Evolutionary conservation across 2,888 invertebrate species (phyloP).

Genomic region (Agrilus mali): DNA sequence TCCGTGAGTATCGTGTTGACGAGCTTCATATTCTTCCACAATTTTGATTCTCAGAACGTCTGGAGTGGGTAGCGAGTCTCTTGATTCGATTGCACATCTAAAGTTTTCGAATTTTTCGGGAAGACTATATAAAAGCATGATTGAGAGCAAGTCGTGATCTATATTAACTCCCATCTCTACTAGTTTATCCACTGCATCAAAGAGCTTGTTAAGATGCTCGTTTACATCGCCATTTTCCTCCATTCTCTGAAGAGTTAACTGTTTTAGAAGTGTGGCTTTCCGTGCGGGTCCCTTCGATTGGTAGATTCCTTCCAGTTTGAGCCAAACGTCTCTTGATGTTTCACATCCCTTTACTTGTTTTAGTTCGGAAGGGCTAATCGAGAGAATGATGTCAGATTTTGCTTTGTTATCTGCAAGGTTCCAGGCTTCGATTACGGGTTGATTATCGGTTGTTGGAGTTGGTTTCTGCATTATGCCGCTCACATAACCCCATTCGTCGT

Average conservation of each 20-base stretch:
- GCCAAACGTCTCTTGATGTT: too few relatives aligned
- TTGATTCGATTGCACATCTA: constrained; percentile 24
- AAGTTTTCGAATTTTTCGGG: constrained; percentile 24
- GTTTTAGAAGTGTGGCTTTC: constrained; percentile 29
- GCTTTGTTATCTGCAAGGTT: too few relatives aligned
- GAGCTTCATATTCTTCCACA: constrained; percentile 19
- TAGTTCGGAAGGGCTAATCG: too few relatives aligned
- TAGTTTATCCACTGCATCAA: constrained; percentile 25
- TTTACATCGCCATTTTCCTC: constrained; percentile 20
- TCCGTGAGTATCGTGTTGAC: constrained; percentile 1
- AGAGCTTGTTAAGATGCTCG: constrained; percentile 24
- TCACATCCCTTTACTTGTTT: too few relatives aligned
- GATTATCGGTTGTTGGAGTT: too few relatives aligned
- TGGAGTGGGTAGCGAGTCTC: constrained; percentile 20
- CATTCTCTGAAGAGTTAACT: constrained; percentile 24
- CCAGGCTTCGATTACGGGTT: too few relatives aligned
- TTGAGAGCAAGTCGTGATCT: constrained; percentile 16
- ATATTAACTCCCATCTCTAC: constrained; percentile 19
- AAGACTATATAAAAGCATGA: constrained; percentile 25
- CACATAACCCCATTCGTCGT: too few relatives aligned
- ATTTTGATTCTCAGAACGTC: constrained; percentile 21
- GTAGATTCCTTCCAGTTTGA: too few relatives aligned
- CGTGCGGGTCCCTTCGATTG: constrained; percentile 26
- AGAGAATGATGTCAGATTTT: too few relatives aligned
- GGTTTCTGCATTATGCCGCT: too few relatives aligned